These are phyloP conservation scores for Trichonephila inaurata DNA, from an alignment of 1,140 invertebrate species.

Conservation along the genomic window DNA sequence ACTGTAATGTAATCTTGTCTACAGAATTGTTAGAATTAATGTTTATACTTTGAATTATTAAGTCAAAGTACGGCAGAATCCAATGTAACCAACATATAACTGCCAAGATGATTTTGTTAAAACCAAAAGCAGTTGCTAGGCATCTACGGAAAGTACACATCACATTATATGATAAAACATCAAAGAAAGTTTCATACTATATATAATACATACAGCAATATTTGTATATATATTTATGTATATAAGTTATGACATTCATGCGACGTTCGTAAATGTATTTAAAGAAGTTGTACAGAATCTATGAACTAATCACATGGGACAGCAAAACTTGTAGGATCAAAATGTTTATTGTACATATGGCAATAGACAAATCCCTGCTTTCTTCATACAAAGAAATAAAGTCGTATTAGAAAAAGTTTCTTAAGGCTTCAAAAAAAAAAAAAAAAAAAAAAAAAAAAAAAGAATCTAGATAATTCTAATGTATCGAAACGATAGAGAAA, in stretches of 20 bases:
- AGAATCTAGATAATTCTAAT: slow-evolving; percentile 46
- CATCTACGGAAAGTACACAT: neutral
- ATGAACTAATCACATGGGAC: slow-evolving; percentile 49
- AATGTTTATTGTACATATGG: slow-evolving; percentile 50
- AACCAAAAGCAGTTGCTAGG: slow-evolving; percentile 4
- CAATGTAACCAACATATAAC: no score
- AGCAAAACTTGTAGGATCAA: slow-evolving; percentile 58
- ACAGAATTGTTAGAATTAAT: no score
- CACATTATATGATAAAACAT: slow-evolving; percentile 28
- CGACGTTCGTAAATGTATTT: slow-evolving; percentile 36
- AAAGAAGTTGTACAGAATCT: slow-evolving; percentile 21
- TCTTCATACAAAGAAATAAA: slow-evolving; percentile 18
- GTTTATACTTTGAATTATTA: no score
- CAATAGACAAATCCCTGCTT: slow-evolving; percentile 37
- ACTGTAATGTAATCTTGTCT: no score
- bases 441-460: no score
- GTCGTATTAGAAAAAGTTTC: slow-evolving; percentile 48
- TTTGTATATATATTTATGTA: slow-evolving; percentile 55
- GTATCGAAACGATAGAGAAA: slow-evolving; percentile 36
- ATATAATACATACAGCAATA: slow-evolving; percentile 37
- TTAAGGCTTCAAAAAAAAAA: slow-evolving; percentile 71
- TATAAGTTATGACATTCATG: slow-evolving; percentile 38
- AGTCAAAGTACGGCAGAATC: no score
- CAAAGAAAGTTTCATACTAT: slow-evolving; percentile 34
- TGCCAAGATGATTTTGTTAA: neutral